Evolutionary conservation across 2,797 vertebrate species (phyloP), one percentile per base, ranked within the genome.

Genomic region (Astyanax mexicanus): DNA sequence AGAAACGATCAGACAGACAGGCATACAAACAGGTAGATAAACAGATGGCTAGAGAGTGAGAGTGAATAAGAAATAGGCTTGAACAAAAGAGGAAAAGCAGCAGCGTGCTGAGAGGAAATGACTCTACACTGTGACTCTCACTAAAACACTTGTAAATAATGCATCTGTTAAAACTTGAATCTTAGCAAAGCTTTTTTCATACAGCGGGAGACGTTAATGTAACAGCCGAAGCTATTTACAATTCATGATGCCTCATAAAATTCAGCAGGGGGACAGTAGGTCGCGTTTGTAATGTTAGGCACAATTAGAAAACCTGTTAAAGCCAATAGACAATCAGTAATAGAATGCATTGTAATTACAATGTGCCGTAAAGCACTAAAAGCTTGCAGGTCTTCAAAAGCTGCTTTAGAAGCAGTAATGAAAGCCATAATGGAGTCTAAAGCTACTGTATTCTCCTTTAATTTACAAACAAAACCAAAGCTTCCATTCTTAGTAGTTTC

Each of bases 361-460:
- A 76, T 62, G 66, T 23, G 42, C n/a, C 69, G 66, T 76, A 76
- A 76, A 76, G 9, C 74, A 25, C 7, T 76, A 70, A 76, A 76
- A 35, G n/a, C 8, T 32, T 32, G 27, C 42, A 11, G 42, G 3
- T 66, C 45, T 13, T 65, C 17, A 35, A 37, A 32, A 35, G 27
- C n/a, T 68, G 15, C 65, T 49, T 68, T 51, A 68, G n/a, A 4
- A 21, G 17, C 32, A 13, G 25, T 11, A 35, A 51, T 21, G 29
- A 6, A 37, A 51, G 29, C 9, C 17, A 2, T 47, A 66, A 47
- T 66, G 15, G 45, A 44, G 61, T 47, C 23, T 32, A 9, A 21
- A 51, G 27, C 11, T 45, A 8, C 4, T 44, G 57, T 21, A 61
- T 11, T 3, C 52, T 17, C 29, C 21, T 42, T 15, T 37, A 13